Conservation (phyloP, 2,888 invertebrate species). For the Geophilus truncorum region DNA sequence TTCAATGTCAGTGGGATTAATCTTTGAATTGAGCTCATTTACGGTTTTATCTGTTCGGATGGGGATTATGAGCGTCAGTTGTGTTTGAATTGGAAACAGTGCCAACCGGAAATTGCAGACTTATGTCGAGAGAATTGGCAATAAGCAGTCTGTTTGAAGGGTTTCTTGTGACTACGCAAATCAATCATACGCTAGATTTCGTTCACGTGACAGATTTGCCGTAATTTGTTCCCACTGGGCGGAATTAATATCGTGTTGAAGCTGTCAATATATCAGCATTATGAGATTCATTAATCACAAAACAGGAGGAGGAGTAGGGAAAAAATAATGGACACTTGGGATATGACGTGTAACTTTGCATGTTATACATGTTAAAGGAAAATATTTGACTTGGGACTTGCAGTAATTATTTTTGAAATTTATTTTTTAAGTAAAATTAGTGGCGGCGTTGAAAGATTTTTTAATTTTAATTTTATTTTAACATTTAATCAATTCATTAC, state of each 20-base stretch:
- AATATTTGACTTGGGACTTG: too few relatives aligned
- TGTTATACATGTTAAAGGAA: too few relatives aligned
- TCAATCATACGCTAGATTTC: not conserved
- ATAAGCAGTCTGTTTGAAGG: not conserved
- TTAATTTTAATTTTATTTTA: too few relatives aligned
- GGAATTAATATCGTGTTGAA: not conserved
- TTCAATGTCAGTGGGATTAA: not conserved
- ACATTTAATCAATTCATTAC: too few relatives aligned
- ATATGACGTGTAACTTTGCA: not conserved
- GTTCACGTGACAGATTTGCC: not conserved
- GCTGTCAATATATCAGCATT: not conserved
- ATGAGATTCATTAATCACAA: not conserved
- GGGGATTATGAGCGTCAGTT: not conserved
- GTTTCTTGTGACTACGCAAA: not conserved
- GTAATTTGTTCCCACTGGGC: not conserved
- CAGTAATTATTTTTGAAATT: too few relatives aligned
- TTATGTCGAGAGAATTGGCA: not conserved
- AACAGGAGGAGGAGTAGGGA: not conserved
- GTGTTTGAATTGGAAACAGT: not conserved
- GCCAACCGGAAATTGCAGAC: not conserved
- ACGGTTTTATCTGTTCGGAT: not conserved
- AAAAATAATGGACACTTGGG: not conserved
- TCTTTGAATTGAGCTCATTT: not conserved
- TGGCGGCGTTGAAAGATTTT: too few relatives aligned
- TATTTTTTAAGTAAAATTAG: too few relatives aligned